A percentile compares a stretch with the other conserved stretches of the same genome.
These are phyloP conservation scores for Nycticebus coucang DNA, from an alignment of 2,113 vertebrate genomes.

Conservation along the genomic window DNA sequence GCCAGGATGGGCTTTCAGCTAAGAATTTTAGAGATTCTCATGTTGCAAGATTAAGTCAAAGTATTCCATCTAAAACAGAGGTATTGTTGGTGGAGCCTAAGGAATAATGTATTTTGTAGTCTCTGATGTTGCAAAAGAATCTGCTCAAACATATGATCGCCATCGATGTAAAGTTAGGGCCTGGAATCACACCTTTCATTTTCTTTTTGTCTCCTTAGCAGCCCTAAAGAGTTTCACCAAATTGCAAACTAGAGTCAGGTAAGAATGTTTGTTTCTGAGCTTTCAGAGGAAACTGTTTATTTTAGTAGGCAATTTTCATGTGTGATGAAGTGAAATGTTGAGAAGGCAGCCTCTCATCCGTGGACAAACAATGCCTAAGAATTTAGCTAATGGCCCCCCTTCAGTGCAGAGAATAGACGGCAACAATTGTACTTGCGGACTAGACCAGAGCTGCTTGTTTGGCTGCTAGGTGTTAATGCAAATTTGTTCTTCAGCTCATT, in stretches of 20 bases:
- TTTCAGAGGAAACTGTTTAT: slow-evolving; percentile 87
- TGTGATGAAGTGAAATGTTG: slow-evolving; percentile 86
- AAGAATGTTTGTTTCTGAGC: slow-evolving; percentile 84
- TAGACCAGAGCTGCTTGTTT: slow-evolving; percentile 87
- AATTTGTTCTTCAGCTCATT: slow-evolving; percentile 90
- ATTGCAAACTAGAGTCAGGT: slow-evolving; percentile 77
- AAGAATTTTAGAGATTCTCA: neutral
- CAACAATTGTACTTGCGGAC: slow-evolving; percentile 87
- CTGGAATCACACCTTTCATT: slow-evolving; percentile 65
- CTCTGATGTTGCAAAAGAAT: slow-evolving; percentile 33
- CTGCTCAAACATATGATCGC: slow-evolving; percentile 31
- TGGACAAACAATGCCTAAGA: slow-evolving; percentile 89
- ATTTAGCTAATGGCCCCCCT: slow-evolving; percentile 92
- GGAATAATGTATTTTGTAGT: neutral
- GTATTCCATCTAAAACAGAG: neutral
- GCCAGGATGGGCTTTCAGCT: neutral
- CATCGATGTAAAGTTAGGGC: slow-evolving; percentile 26
- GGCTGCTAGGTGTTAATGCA: slow-evolving; percentile 92
- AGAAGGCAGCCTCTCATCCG: slow-evolving; percentile 87
- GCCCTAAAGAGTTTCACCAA: slow-evolving; percentile 73
- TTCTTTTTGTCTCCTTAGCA: slow-evolving; percentile 68
- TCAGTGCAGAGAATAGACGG: slow-evolving; percentile 88
- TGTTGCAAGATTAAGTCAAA: neutral
- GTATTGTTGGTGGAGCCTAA: neutral
- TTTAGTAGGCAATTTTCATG: slow-evolving; percentile 86